phyloP scores from a whole-genome alignment of 1,140 invertebrate species.

The Drosophila takahashii region DNA sequence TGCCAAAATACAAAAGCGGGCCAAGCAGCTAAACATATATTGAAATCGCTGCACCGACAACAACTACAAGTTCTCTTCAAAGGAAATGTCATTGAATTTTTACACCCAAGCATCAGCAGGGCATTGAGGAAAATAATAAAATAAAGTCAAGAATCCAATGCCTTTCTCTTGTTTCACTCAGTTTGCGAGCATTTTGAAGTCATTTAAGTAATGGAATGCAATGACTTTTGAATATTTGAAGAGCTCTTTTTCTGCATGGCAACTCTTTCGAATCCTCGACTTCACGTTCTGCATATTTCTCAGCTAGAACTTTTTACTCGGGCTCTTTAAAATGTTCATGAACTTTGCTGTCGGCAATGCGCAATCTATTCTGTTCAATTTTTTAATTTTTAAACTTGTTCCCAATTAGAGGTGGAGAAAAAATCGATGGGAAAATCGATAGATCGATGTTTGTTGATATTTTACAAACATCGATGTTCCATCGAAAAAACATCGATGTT shows the following conservation, averaged over 20 bases:
- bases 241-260: slow-evolving; percentile 36
- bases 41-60: slow-evolving; percentile 32
- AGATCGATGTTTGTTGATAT: too few relatives aligned
- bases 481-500: too few relatives aligned
- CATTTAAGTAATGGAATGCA: slow-evolving; percentile 68
- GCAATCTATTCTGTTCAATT: not conserved
- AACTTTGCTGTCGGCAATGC: slow-evolving; percentile 33
- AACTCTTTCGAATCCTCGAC: not conserved
- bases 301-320: slow-evolving; percentile 11
- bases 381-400: not conserved
- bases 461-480: too few relatives aligned
- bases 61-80: slow-evolving; percentile 21
- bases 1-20: slow-evolving; percentile 58
- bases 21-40: slow-evolving; percentile 45
- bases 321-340: slow-evolving; percentile 59
- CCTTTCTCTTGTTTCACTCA: slow-evolving; percentile 32
- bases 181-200: slow-evolving; percentile 55
- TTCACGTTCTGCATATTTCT: slow-evolving; percentile 1
- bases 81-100: slow-evolving; percentile 63
- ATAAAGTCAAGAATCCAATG: slow-evolving; percentile 31
- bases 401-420: too few relatives aligned
- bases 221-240: slow-evolving; percentile 78
- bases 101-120: slow-evolving; percentile 24
- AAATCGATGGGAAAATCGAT: too few relatives aligned
- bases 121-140: slow-evolving; percentile 28